Base-by-base conservation (phyloP, 2,113 vertebrate species). In the Rattus rattus region DNA sequence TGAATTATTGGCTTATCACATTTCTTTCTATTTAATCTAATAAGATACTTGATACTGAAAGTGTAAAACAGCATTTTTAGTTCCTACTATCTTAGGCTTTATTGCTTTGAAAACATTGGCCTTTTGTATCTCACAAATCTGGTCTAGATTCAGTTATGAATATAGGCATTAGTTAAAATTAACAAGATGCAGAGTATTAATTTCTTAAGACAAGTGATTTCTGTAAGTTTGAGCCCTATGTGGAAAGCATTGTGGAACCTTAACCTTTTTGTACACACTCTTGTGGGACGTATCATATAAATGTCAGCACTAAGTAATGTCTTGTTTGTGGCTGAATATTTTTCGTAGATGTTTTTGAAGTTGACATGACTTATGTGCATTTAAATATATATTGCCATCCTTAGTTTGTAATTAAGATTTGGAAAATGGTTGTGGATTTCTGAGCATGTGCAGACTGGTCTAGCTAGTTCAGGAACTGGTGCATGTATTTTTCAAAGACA, bases 381-480 rank as follows among this genome's bases (percentile, higher is more conserved):
- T 99, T 99, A 98, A 99, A 98, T 99, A 98, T 99, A 98, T 99
- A 98, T 99, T 98, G 98, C 98, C 98, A 99, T 99, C 98, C 98
- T 99, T 99, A 99, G 99, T 99, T 99, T 99, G 98, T 99, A 98
- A 98, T 98, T 98, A 98, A 98, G 98, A 98, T 98, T 98, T 99
- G 98, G 98, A 98, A 98, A 98, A 99, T 99, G 99, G 98, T 98
- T 98, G 98, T 99, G 99, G 99, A 99, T 99, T 99, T 99, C 98
- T 99, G 98, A 99, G 99, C 99, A 99, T 99, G 99, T 98, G 98
- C 98, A 99, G 99, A 99, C 97, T 98, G 98, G 99, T 99, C 98
- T 98, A 98, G 98, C 98, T 99, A 98, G 99, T 99, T 99, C 98
- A 99, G 98, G 98, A 98, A 98, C 98, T 98, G 98, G 99, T 99